These are phyloP conservation scores for Cololabis saira DNA, from an alignment of 2,113 vertebrate species.

Conservation along the genomic window DNA sequence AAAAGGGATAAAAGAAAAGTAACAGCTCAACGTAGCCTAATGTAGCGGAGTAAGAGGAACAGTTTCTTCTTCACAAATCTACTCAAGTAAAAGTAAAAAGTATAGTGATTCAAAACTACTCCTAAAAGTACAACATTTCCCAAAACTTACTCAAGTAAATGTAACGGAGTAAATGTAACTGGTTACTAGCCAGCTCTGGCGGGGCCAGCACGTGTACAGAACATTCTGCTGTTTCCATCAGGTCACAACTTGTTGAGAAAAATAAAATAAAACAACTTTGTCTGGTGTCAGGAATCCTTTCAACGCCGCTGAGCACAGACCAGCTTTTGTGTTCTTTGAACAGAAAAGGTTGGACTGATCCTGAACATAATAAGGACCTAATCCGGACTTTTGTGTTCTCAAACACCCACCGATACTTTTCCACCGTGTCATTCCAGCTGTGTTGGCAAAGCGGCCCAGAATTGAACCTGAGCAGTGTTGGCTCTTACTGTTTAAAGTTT, in stretches of 20 bases:
- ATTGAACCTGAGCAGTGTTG: conserved; percentile 4
- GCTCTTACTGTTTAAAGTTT: background rate
- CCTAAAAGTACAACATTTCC: too few relatives aligned
- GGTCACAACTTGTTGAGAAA: conserved; percentile 20
- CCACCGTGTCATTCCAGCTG: conserved; percentile 5
- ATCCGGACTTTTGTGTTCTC: conserved; percentile 2
- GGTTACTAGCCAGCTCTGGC: too few relatives aligned
- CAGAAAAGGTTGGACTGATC: conserved; percentile 10
- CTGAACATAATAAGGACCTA: conserved; percentile 28
- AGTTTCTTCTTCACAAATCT: too few relatives aligned
- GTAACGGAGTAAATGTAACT: too few relatives aligned
- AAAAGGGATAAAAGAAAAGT: too few relatives aligned
- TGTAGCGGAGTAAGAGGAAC: too few relatives aligned
- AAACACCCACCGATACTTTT: conserved; percentile 23
- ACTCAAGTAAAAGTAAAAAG: too few relatives aligned
- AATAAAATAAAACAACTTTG: too few relatives aligned
- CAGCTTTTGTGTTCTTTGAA: background rate
- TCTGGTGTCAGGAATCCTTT: background rate
- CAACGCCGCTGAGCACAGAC: background rate
- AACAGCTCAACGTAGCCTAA: too few relatives aligned
- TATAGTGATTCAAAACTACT: too few relatives aligned
- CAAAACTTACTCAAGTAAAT: too few relatives aligned
- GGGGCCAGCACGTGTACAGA: conserved; percentile 3
- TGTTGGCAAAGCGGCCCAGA: background rate
- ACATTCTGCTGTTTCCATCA: background rate